phyloP scores from a whole-genome alignment of 2,113 vertebrate genomes.

The Cercopithecus mona region DNA sequence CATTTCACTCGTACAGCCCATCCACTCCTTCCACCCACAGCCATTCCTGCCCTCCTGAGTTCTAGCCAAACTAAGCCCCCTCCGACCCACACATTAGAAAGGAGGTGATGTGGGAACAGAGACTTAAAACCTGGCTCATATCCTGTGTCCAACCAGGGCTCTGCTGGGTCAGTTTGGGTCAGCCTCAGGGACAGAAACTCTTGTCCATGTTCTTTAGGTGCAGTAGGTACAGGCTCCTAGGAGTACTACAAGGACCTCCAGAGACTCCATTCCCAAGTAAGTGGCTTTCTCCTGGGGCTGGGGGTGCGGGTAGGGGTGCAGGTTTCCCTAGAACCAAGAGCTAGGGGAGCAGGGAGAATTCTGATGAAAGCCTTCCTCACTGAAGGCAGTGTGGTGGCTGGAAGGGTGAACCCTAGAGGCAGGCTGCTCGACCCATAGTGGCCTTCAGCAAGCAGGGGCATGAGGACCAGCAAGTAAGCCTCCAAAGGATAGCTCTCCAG shows the following conservation, averaged over 20 bases:
- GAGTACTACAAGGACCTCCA: neutral
- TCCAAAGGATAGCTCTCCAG: neutral
- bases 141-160: neutral
- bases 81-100: neutral
- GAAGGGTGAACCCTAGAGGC: too few relatives aligned
- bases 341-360: neutral
- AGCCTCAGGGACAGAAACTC: neutral
- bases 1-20: neutral
- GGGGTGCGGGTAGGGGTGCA: too few relatives aligned
- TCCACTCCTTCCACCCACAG: neutral
- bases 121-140: neutral
- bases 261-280: too few relatives aligned
- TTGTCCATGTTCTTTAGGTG: neutral
- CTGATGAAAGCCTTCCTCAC: neutral
- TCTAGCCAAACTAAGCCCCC: neutral
- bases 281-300: neutral
- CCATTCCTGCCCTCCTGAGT: neutral
- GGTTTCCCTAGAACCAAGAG: neutral
- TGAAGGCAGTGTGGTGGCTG: fast-evolving
- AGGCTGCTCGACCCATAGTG: neutral
- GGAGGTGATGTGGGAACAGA: neutral
- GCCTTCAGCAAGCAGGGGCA: fast-evolving
- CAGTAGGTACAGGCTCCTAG: neutral
- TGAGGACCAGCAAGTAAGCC: neutral
- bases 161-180: neutral